Evolutionary conservation across 37 sponge, comb jelly and placozoan genomes (phyloP).

Genomic region (Aplysina aerophoba): DNA sequence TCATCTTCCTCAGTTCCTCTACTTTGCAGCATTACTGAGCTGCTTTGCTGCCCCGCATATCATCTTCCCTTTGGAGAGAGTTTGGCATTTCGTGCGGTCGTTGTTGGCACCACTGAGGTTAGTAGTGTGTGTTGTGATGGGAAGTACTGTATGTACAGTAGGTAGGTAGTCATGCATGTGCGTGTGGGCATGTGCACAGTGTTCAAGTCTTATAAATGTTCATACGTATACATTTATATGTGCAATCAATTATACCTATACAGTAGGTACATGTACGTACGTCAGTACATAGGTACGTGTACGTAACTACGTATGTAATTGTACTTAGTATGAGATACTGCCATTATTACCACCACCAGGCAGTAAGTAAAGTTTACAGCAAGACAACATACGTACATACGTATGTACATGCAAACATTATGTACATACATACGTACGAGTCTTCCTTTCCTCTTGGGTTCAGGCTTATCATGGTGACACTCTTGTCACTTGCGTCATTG

Average conservation of each 20-base stretch:
- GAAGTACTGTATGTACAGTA: neutral
- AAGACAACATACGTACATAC: no score
- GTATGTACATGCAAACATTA: no score
- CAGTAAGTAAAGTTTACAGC: neutral
- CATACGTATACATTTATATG: no score
- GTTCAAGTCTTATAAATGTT: no score
- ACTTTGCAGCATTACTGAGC: constrained; percentile 61
- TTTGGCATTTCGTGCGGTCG: neutral
- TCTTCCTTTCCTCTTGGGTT: neutral
- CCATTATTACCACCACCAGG: neutral
- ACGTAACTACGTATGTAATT: no score
- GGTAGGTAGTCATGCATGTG: no score
- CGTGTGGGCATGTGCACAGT: no score
- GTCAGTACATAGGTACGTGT: no score
- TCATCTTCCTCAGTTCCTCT: constrained; percentile 87
- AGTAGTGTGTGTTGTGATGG: neutral
- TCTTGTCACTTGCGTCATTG: neutral
- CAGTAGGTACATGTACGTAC: no score
- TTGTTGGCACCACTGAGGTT: constrained; percentile 13
- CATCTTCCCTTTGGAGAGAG: constrained; percentile 16
- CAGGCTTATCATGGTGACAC: neutral
- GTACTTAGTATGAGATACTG: neutral
- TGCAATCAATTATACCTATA: no score
- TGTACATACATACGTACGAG: neutral
- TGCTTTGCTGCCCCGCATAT: constrained; percentile 63